Evolutionary conservation across 2,113 vertebrate genomes (phyloP).

Genomic region (Centropus unirufus): DNA sequence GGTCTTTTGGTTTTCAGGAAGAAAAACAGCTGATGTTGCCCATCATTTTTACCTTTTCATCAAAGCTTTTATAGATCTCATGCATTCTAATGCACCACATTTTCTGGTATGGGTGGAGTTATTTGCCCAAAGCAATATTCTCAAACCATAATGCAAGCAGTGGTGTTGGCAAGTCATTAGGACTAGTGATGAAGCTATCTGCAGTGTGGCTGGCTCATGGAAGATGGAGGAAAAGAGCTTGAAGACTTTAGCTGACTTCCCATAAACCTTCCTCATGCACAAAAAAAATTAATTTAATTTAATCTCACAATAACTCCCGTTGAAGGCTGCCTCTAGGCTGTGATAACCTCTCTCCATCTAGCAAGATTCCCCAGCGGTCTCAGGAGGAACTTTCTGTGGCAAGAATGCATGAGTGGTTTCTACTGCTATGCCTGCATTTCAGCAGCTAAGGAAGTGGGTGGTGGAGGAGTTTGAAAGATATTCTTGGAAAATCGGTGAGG

Average conservation of each 20-base stretch:
- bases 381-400: background rate
- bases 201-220: background rate
- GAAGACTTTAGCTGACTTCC: background rate
- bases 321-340: constrained; percentile 1
- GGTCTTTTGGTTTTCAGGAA: background rate
- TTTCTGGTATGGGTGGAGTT: background rate
- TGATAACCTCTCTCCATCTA: background rate
- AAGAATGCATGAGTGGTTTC: background rate
- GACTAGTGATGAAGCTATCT: background rate
- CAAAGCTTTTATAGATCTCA: background rate
- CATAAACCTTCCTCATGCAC: background rate
- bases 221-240: background rate
- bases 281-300: background rate
- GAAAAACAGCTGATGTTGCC: background rate
- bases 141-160: background rate
- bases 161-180: background rate
- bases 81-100: background rate
- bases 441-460: background rate
- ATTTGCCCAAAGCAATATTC: constrained; percentile 7
- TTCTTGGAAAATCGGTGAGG: background rate
- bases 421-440: background rate
- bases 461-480: background rate
- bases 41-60: constrained; percentile 18
- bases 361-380: background rate
- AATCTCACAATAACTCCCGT: background rate